phyloP scores from a whole-genome alignment of 2,888 invertebrate species.

The Brachycybe producta region DNA sequence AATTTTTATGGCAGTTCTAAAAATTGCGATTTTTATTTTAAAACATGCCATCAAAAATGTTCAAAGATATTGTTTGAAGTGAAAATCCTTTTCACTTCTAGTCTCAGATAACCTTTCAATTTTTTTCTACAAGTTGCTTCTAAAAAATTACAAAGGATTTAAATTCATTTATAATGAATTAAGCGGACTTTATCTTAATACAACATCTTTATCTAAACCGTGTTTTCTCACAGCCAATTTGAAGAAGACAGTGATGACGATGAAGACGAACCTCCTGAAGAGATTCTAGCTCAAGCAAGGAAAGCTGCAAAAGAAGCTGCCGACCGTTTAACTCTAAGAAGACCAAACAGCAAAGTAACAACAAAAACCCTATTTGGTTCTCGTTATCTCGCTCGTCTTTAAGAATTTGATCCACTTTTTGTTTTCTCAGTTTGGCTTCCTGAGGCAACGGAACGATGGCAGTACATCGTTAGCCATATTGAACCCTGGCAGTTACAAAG shows the following conservation, averaged over 20 bases:
- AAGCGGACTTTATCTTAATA: too few relatives aligned
- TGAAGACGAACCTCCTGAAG: conserved; percentile 60
- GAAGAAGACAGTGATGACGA: conserved; percentile 28
- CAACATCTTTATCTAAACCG: background rate
- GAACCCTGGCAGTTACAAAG: conserved; percentile 51
- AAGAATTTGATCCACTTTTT: background rate
- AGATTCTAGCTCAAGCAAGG: conserved; percentile 58
- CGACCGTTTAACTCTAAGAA: conserved; percentile 45
- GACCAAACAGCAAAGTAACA: conserved; percentile 38
- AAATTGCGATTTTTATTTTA: too few relatives aligned
- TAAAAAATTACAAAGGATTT: too few relatives aligned
- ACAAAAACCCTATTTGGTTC: background rate
- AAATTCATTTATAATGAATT: too few relatives aligned
- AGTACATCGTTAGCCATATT: conserved; percentile 76
- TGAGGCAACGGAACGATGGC: conserved; percentile 74
- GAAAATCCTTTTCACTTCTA: too few relatives aligned
- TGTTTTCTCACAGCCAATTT: background rate
- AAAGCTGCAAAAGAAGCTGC: conserved; percentile 56
- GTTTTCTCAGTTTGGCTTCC: conserved; percentile 67
- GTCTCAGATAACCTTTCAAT: too few relatives aligned
- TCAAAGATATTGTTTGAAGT: too few relatives aligned
- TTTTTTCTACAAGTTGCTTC: too few relatives aligned
- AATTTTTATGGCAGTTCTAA: too few relatives aligned
- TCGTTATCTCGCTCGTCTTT: background rate
- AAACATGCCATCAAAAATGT: too few relatives aligned